Conservation (phyloP, 2,888 invertebrate genomes). For the Steromphala cineraria region DNA sequence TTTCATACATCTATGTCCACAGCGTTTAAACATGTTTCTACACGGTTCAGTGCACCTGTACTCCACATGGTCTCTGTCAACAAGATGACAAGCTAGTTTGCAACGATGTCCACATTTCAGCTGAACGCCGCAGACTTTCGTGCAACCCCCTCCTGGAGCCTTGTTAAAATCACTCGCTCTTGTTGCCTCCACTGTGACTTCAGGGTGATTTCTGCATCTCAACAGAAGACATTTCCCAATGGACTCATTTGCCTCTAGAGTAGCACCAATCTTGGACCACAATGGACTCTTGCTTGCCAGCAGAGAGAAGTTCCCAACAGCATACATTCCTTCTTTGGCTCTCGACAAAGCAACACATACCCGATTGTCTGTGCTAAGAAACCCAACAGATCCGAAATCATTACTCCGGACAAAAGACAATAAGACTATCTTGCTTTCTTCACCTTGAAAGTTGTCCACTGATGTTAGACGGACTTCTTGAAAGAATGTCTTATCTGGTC, state of each 20-base stretch:
- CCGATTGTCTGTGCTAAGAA: slow-evolving; percentile 65
- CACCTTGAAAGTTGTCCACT: slow-evolving; percentile 73
- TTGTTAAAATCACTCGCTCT: slow-evolving; percentile 38
- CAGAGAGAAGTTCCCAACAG: slow-evolving; percentile 67
- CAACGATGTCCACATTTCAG: slow-evolving; percentile 49
- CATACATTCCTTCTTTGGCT: slow-evolving; percentile 69
- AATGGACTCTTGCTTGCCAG: slow-evolving; percentile 39
- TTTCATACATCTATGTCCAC: slow-evolving; percentile 68
- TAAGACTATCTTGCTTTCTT: slow-evolving; percentile 74
- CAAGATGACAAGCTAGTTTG: slow-evolving; percentile 38
- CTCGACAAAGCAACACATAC: slow-evolving; percentile 72
- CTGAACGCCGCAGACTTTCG: slow-evolving; percentile 44
- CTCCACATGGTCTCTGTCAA: slow-evolving; percentile 37
- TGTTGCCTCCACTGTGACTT: slow-evolving; percentile 31
- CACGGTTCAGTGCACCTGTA: slow-evolving; percentile 52
- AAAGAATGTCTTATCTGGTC: slow-evolving; percentile 34
- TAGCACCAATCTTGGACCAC: slow-evolving; percentile 48
- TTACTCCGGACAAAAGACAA: slow-evolving; percentile 73
- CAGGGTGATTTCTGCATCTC: slow-evolving; percentile 64
- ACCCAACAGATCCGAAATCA: slow-evolving; percentile 63
- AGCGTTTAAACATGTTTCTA: slow-evolving; percentile 35
- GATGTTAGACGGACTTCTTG: slow-evolving; percentile 60
- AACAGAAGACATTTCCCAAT: slow-evolving; percentile 46
- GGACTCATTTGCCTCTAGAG: slow-evolving; percentile 29
- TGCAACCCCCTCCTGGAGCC: slow-evolving; percentile 58